Evolutionary conservation across 2,797 vertebrate genomes (phyloP).

Genomic region (Austrolebias charrua): DNA sequence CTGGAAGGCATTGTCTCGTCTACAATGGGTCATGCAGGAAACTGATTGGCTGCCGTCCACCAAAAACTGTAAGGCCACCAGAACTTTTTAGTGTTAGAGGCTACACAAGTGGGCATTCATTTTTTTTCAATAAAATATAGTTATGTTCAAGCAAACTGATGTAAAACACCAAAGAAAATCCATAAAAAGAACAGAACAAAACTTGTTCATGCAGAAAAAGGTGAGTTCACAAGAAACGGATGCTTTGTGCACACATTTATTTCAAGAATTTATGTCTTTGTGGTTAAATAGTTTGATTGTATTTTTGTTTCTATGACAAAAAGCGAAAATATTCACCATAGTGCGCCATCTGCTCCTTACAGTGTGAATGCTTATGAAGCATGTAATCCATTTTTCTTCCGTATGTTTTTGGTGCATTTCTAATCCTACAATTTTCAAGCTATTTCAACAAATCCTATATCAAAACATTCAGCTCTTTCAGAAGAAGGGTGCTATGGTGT

Average conservation of each 20-base stretch:
- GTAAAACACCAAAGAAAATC: neutral
- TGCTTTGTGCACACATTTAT: neutral
- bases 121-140: neutral
- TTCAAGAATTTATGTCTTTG: neutral
- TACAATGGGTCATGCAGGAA: conserved; percentile 43
- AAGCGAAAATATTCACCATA: no score
- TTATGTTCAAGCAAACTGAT: neutral
- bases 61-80: conserved; percentile 21
- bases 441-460: no score
- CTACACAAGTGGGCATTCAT: neutral
- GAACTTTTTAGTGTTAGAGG: conserved; percentile 9
- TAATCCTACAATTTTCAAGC: no score
- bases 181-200: neutral
- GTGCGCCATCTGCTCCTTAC: no score
- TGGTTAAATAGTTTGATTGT: neutral
- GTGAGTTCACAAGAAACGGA: no score
- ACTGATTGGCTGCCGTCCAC: conserved; percentile 29
- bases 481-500: no score
- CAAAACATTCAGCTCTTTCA: no score
- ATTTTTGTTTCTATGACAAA: neutral
- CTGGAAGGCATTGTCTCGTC: conserved; percentile 38
- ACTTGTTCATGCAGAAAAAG: no score
- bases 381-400: no score
- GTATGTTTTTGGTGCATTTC: no score
- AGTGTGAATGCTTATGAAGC: no score